A percentile compares a stretch with the other conserved stretches of the same genome.
Evolutionary conservation across 2,797 vertebrate species (phyloP).

Genomic region (Chelonia mydas): DNA sequence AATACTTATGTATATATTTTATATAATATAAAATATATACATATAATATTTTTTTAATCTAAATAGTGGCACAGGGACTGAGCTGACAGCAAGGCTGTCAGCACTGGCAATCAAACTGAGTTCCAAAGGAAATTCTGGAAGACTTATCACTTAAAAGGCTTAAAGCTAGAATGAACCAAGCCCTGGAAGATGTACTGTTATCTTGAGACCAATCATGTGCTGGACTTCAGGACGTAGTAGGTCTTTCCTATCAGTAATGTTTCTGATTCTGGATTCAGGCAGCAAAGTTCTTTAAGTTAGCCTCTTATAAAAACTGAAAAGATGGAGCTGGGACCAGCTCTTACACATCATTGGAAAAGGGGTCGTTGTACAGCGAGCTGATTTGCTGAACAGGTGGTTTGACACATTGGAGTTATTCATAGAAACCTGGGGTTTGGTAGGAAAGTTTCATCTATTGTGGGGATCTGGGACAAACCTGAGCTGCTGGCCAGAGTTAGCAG

Average conservation of each 20-base stretch:
- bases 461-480: background rate
- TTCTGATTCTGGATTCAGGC: background rate
- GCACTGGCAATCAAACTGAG: background rate
- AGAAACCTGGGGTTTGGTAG: background rate
- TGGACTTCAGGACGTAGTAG: background rate
- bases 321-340: slow-evolving; percentile 56
- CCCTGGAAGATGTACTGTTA: fast-evolving
- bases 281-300: slow-evolving; percentile 26
- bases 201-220: background rate
- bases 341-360: background rate
- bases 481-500: background rate
- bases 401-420: slow-evolving; percentile 68
- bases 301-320: slow-evolving; percentile 34
- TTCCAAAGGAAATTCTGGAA: background rate
- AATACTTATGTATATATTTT: too few species aligned
- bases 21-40: too few species aligned
- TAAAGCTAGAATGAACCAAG: background rate
- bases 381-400: slow-evolving; percentile 65
- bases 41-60: too few species aligned
- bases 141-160: slow-evolving; percentile 4
- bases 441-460: background rate
- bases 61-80: background rate
- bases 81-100: background rate
- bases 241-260: background rate
- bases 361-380: background rate